phyloP scores from a whole-genome alignment of 35 echinoderm and acorn worm species.

The Lytechinus pictus region DNA sequence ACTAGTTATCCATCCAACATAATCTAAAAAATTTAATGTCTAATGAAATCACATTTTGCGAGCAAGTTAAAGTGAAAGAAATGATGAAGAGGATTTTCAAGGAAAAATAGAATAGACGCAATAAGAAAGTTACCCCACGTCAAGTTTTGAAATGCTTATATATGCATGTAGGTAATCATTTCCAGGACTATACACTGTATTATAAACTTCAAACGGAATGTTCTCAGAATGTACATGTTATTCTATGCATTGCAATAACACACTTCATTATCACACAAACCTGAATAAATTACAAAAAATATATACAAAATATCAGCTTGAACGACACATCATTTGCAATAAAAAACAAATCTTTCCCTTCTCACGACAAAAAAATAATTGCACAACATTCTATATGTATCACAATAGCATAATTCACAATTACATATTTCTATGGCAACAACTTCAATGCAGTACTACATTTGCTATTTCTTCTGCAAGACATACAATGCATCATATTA shows the following conservation, averaged over 20 bases:
- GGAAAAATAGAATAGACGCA: too few species aligned
- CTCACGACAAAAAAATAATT: not conserved
- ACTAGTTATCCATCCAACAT: too few species aligned
- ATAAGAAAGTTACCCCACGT: too few species aligned
- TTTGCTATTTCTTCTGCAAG: not conserved
- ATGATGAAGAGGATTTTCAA: too few species aligned
- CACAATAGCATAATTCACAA: not conserved
- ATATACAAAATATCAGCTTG: not conserved
- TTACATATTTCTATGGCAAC: not conserved
- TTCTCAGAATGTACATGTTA: not conserved
- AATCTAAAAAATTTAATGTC: too few species aligned
- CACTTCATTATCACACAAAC: not conserved
- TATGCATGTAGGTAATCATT: too few species aligned
- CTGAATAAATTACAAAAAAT: not conserved
- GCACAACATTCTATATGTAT: not conserved
- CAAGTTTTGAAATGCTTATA: too few species aligned
- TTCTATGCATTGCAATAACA: not conserved
- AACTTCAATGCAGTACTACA: not conserved
- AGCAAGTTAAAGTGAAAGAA: too few species aligned
- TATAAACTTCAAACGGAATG: not conserved
- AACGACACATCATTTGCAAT: not conserved
- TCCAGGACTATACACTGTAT: not conserved
- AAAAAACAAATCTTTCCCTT: not conserved
- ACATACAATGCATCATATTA: not conserved
- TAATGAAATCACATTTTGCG: too few species aligned